Evolutionary conservation across 2,113 vertebrate species (phyloP), one percentile per base, ranked within the genome.

Genomic region (Ageneiosus marmoratus): DNA sequence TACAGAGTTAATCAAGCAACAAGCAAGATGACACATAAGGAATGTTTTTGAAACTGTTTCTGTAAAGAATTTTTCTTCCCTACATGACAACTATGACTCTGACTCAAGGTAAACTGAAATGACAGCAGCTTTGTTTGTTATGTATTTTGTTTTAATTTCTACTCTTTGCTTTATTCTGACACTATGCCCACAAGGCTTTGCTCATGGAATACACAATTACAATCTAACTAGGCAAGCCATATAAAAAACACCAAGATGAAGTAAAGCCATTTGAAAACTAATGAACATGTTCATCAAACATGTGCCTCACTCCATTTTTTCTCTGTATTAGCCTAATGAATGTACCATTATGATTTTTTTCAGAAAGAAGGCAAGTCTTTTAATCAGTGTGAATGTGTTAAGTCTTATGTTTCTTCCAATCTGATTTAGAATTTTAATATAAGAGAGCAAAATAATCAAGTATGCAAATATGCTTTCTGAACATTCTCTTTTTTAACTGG

Each of bases 161-260:
- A 46, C 55, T 67, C 77, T 75, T 73, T 79, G 37, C 77, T 80
- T 63, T 80, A 74, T 84, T 84, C 37, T 80, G 83, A 84, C 70
- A 73, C 69, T 80, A 24, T 74, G 67, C 78, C 83, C 77, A 80
- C 77, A 80, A 80, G 83, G 77, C 70, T 74, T 74, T 4, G 16
- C 83, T 65, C 6, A n/a, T 74, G 60, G 67, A 84, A 80, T 80
- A 56, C 44, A 37, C 80, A 80, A 80, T 79, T 73, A 63, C 67
- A 79, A 80, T 80, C 69, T 84, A 73, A 84, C 80, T 80, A 75
- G 50, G 56, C 32, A 3, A n/a, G 37, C 29, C 41, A 16, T 50
- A 20, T 20, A 44, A 63, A 62, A 80, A 41, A 60, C 70, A 74
- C 37, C 67, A 74, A 50, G 37, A 81, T 51, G 12, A 6, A 41